These are phyloP conservation scores for Aramus guarauna DNA, from an alignment of 2,113 vertebrate genomes.

Conservation along the genomic window DNA sequence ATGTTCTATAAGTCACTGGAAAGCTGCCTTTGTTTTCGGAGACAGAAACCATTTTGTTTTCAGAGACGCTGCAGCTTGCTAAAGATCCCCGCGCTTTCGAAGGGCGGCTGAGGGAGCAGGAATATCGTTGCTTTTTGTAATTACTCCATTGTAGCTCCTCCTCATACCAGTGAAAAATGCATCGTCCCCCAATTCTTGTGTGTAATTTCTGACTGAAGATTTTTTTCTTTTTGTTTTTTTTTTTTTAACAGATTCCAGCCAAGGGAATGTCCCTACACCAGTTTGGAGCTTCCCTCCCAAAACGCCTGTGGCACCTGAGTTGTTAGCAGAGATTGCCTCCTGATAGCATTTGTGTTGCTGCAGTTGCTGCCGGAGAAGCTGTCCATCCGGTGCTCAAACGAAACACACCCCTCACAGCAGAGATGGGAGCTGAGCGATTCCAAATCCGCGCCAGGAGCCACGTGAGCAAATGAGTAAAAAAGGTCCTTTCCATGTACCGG, in stretches of 20 bases:
- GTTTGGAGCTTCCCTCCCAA: not conserved
- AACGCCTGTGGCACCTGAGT: not conserved
- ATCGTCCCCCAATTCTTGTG: fast-evolving
- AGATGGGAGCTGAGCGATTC: not conserved
- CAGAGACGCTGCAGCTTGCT: not conserved
- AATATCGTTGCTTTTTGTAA: not conserved
- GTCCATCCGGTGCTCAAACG: not conserved
- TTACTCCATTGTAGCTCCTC: not conserved
- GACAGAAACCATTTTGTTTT: not conserved
- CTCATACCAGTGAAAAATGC: not conserved
- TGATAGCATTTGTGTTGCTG: not conserved
- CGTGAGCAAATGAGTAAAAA: not conserved
- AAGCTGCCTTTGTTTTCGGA: not conserved
- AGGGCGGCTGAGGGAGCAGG: not conserved
- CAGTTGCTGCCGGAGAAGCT: not conserved
- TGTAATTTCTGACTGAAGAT: not conserved
- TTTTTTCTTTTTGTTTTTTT: not conserved
- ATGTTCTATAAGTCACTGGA: not conserved
- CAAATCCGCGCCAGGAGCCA: fast-evolving
- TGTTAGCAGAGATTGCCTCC: not conserved
- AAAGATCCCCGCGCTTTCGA: fast-evolving
- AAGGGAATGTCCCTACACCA: not conserved
- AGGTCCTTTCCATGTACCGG: not conserved
- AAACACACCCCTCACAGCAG: not conserved
- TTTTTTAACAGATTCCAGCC: not conserved